A percentile compares a stretch with the other conserved stretches of the same genome.
Evolutionary conservation across 2,113 vertebrate genomes (phyloP).

Genomic region (Onychostoma macrolepis): DNA sequence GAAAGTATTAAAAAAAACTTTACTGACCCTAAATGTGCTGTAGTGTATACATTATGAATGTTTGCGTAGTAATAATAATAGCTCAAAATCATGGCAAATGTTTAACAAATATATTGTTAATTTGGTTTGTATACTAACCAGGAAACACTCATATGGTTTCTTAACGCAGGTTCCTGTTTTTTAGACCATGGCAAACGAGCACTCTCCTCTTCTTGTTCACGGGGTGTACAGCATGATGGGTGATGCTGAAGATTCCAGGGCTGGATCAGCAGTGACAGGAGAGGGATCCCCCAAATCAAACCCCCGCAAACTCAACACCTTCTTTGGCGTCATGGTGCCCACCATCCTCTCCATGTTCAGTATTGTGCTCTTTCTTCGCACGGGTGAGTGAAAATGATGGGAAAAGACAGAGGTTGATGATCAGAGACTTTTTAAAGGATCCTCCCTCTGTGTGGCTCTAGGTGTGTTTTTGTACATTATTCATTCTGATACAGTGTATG

Average conservation of each 20-base stretch:
- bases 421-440: background rate
- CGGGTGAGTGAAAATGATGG: constrained; percentile 73
- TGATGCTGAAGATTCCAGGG: constrained; percentile 44
- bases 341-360: constrained; percentile 93
- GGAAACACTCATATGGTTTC: background rate
- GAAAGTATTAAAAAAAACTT: background rate
- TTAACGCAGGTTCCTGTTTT: constrained; percentile 28
- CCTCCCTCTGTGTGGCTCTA: background rate
- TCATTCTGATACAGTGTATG: background rate
- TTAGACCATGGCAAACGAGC: constrained; percentile 82
- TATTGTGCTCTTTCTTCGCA: constrained; percentile 87
- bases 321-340: constrained; percentile 91
- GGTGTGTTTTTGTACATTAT: background rate
- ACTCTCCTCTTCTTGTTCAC: constrained; percentile 81
- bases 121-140: background rate
- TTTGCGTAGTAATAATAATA: background rate
- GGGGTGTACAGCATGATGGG: constrained; percentile 72
- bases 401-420: background rate
- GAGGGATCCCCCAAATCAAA: constrained; percentile 51
- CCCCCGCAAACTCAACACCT: constrained; percentile 84
- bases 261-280: constrained; percentile 43
- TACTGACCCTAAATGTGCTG: background rate
- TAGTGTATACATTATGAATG: background rate
- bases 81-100: background rate
- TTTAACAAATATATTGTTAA: background rate